These are phyloP conservation scores for Protobothrops mucrosquamatus DNA, from an alignment of 2,113 vertebrate genomes.

Conservation along the genomic window DNA sequence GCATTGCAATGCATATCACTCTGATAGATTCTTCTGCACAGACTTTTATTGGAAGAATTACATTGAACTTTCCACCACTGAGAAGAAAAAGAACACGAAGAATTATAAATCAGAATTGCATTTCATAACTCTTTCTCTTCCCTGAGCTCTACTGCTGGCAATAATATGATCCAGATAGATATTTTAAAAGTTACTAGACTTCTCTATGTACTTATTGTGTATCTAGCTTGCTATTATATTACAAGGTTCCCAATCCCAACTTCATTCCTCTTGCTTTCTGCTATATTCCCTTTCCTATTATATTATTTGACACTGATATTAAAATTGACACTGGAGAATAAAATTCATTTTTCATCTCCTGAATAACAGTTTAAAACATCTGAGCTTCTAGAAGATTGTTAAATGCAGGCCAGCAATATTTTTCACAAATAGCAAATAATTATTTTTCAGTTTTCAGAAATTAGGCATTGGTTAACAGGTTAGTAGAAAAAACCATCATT, in stretches of 20 bases:
- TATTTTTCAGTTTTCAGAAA: not conserved
- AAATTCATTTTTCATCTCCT: conserved; percentile 1
- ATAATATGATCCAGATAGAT: not conserved
- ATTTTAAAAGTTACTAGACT: not conserved
- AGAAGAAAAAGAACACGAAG: not conserved
- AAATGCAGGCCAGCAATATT: not conserved
- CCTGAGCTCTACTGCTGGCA: not conserved
- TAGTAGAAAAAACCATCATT: not conserved
- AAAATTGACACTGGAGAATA: not conserved
- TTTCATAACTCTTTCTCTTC: not conserved
- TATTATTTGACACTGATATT: conserved; percentile 1
- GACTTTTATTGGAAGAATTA: not conserved
- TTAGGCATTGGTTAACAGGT: not conserved
- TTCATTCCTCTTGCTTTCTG: not conserved
- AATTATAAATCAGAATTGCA: not conserved
- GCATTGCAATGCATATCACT: not conserved
- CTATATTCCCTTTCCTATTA: not conserved
- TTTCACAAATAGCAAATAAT: not conserved
- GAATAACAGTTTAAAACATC: not conserved
- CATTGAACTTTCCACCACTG: not conserved
- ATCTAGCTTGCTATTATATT: not conserved
- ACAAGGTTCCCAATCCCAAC: not conserved
- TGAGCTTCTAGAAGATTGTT: not conserved
- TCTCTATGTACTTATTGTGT: not conserved
- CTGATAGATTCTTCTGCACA: not conserved